These are phyloP conservation scores for Orestias chungarensis DNA, from an alignment of 2,797 vertebrate species.

Conservation along the genomic window DNA sequence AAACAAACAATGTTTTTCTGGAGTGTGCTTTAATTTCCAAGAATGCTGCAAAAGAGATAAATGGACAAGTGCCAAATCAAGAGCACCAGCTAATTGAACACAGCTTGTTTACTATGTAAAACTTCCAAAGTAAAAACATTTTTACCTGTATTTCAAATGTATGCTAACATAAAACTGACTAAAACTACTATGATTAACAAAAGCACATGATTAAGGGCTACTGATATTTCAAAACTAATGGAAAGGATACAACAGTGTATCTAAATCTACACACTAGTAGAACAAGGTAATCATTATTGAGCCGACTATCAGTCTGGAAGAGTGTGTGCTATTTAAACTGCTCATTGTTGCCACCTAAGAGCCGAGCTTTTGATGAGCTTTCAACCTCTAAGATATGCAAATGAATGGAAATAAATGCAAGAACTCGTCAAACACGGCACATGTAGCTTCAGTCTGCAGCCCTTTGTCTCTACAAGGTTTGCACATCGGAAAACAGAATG, in stretches of 20 bases:
- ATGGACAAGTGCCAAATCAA: conserved; percentile 36
- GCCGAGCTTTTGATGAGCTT: conserved; percentile 39
- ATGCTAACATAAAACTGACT: background rate
- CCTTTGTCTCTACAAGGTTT: conserved; percentile 58
- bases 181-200: background rate
- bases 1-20: conserved; percentile 56
- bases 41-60: conserved; percentile 70
- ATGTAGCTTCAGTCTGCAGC: conserved; percentile 48
- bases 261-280: conserved; percentile 16
- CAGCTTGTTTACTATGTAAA: background rate
- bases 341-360: conserved; percentile 39
- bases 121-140: background rate
- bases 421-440: conserved; percentile 70
- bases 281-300: conserved; percentile 17
- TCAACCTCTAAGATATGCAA: conserved; percentile 64
- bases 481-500: too few relatives aligned
- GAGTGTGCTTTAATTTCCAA: conserved; percentile 51
- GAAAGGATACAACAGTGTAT: conserved; percentile 15
- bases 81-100: conserved; percentile 11
- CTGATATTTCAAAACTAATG: background rate
- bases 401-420: conserved; percentile 78
- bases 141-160: background rate
- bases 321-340: conserved; percentile 24
- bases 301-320: conserved; percentile 26
- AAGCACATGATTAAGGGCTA: background rate